Conservation (phyloP, 2,113 vertebrate species). For the Otus sunia region DNA sequence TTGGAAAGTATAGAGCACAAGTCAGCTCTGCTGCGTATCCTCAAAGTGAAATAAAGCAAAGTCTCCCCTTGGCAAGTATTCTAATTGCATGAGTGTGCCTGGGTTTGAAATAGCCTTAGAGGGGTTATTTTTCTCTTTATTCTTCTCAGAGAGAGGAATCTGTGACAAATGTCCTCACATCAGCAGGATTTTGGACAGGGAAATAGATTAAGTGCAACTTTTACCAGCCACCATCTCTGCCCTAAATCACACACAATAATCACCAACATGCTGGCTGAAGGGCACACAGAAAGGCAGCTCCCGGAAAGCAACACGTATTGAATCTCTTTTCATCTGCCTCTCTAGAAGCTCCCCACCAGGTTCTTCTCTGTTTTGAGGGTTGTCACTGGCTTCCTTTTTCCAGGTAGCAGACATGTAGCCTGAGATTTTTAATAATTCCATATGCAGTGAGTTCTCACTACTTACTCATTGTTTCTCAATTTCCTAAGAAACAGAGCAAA, state of each 20-base stretch:
- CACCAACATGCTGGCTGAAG: neutral
- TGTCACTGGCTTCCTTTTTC: neutral
- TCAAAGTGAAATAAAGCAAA: neutral
- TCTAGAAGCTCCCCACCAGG: neutral
- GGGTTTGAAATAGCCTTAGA: neutral
- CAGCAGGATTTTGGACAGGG: neutral
- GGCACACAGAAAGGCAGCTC: neutral
- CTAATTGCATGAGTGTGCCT: neutral
- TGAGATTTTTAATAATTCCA: neutral
- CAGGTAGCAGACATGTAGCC: neutral
- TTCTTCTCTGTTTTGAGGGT: neutral
- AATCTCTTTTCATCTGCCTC: no score
- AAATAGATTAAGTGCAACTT: neutral
- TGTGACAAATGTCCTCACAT: neutral
- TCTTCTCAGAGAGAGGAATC: neutral
- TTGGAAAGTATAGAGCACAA: neutral
- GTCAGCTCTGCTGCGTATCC: neutral
- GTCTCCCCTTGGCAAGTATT: neutral
- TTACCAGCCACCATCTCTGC: neutral
- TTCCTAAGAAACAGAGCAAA: neutral
- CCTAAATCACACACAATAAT: neutral
- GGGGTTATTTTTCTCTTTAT: neutral
- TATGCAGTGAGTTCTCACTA: neutral
- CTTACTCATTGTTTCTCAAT: neutral
- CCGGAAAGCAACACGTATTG: neutral